phyloP scores from a whole-genome alignment of 2,888 invertebrate species.

The Drosophila yooni region DNA sequence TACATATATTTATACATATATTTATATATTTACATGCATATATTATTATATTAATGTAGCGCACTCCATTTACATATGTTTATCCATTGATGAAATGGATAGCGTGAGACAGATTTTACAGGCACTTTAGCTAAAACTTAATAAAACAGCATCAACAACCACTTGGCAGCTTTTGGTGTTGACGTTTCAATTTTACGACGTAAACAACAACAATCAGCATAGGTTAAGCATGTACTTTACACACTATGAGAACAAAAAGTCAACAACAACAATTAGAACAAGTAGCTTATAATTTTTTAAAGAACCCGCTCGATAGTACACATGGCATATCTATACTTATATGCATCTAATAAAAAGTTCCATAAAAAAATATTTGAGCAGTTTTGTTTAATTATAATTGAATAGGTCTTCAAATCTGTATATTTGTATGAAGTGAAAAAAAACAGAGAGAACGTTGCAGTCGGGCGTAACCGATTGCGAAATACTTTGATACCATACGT shows the following conservation, averaged over 20 bases:
- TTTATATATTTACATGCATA: neutral
- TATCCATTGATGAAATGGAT: neutral
- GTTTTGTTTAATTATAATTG: neutral
- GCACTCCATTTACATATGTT: neutral
- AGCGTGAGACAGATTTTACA: neutral
- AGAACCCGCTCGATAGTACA: constrained; percentile 11
- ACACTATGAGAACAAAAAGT: constrained; percentile 13
- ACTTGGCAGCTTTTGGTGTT: constrained; percentile 13
- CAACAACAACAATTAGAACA: constrained; percentile 34
- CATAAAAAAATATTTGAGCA: constrained; percentile 14
- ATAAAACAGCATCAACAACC: constrained; percentile 14
- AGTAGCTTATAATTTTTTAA: constrained; percentile 26
- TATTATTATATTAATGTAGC: neutral
- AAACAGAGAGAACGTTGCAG: neutral
- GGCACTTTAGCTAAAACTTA: constrained; percentile 38
- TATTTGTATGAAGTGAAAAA: neutral
- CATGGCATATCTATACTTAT: constrained; percentile 33
- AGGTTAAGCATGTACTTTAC: constrained; percentile 18
- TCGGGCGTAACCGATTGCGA: no score
- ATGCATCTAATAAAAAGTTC: constrained; percentile 43
- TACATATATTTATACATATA: constrained; percentile 1
- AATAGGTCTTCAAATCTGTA: neutral
- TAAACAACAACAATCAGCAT: constrained; percentile 8
- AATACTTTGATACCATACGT: no score
- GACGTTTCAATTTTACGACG: constrained; percentile 11